A percentile compares a stretch with the other conserved stretches of the same genome.
Evolutionary conservation across 1,140 invertebrate species (phyloP).

Genomic region (Manduca sexta): DNA sequence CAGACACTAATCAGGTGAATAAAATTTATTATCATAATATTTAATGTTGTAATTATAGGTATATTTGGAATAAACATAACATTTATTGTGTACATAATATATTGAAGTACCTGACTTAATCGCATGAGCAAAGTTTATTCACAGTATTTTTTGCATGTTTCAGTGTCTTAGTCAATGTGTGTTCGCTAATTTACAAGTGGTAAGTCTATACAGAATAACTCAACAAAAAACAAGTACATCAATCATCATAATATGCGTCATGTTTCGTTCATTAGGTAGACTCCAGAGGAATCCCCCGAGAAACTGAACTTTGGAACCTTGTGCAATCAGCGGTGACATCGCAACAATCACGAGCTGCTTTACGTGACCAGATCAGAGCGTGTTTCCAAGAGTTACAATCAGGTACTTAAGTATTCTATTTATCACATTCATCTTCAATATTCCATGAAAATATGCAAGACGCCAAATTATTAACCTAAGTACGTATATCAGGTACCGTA

Average conservation of each 20-base stretch:
- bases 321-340: conserved; percentile 48
- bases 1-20: conserved; percentile 45
- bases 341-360: conserved; percentile 41
- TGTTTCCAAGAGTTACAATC: conserved; percentile 59
- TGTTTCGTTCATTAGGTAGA: conserved; percentile 42
- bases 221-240: not conserved
- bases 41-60: too few relatives aligned
- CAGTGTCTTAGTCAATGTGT: conserved; percentile 64
- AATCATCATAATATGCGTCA: not conserved
- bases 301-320: conserved; percentile 53
- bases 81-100: too few relatives aligned
- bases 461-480: too few relatives aligned
- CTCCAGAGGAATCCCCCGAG: conserved; percentile 49
- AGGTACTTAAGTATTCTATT: too few relatives aligned
- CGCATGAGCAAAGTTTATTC: not conserved
- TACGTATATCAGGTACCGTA: too few relatives aligned
- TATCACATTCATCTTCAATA: too few relatives aligned
- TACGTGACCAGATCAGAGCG: conserved; percentile 44
- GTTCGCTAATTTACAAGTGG: conserved; percentile 61
- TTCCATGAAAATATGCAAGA: too few relatives aligned
- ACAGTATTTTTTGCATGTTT: conserved; percentile 20
- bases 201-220: conserved; percentile 25
- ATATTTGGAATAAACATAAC: too few relatives aligned
- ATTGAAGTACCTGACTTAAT: too few relatives aligned
- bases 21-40: not conserved